phyloP scores from a whole-genome alignment of 2,797 vertebrate genomes.

The Hydrophis major region DNA sequence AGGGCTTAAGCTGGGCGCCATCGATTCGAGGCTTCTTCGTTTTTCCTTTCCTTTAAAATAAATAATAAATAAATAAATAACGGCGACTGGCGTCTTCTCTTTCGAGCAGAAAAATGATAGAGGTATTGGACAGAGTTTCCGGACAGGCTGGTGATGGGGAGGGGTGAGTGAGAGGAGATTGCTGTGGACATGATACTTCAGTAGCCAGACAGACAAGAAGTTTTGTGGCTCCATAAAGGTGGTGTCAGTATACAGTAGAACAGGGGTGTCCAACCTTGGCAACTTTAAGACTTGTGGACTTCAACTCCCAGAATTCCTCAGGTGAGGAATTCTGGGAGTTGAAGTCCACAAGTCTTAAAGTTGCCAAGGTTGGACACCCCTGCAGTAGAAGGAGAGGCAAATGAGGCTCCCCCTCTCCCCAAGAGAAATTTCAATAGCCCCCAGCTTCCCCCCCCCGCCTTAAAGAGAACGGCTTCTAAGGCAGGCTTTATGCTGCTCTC shows the following conservation, averaged over 20 bases:
- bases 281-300: too few species aligned
- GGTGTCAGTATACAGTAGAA: slow-evolving; percentile 2
- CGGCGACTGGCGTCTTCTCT: slow-evolving; percentile 28
- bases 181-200: slow-evolving; percentile 23
- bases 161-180: slow-evolving; percentile 6
- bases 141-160: slow-evolving; percentile 20
- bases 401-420: slow-evolving; percentile 1
- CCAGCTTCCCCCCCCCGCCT: not conserved
- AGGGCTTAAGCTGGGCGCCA: slow-evolving; percentile 29
- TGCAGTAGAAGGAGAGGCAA: not conserved
- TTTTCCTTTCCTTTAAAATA: too few species aligned
- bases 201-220: slow-evolving; percentile 44
- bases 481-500: not conserved
- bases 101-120: slow-evolving; percentile 31
- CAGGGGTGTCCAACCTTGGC: too few species aligned
- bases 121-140: slow-evolving; percentile 51
- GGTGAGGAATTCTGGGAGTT: too few species aligned
- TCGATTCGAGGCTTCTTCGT: not conserved
- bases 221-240: slow-evolving; percentile 41
- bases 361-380: too few species aligned
- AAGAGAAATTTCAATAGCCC: slow-evolving; percentile 12
- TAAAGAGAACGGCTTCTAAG: slow-evolving; percentile 33
- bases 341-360: too few species aligned
- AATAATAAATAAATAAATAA: not conserved
- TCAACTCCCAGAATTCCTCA: too few species aligned